These are phyloP conservation scores for Stictocephala bisonia DNA, from an alignment of 2,888 invertebrate genomes.

Conservation along the genomic window DNA sequence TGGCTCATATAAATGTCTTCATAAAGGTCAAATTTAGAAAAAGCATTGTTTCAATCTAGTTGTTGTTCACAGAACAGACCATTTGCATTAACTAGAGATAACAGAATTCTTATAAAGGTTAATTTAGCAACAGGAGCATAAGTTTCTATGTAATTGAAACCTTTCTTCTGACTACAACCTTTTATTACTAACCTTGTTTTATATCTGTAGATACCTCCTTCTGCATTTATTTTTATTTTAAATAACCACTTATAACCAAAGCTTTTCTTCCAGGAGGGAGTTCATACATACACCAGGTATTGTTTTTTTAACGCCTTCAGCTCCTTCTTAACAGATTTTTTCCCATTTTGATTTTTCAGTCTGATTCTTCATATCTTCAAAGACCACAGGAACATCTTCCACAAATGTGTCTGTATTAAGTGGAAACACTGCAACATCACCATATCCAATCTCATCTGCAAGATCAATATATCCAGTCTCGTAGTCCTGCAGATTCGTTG, in stretches of 20 bases:
- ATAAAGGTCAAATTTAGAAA: constrained; percentile 58
- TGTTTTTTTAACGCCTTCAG: constrained; percentile 46
- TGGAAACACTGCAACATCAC: not conserved
- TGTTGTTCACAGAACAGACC: constrained; percentile 56
- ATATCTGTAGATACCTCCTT: too few species aligned
- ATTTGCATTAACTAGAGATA: constrained; percentile 55
- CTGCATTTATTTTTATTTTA: constrained; percentile 52
- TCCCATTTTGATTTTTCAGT: constrained; percentile 47
- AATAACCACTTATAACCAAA: constrained; percentile 55
- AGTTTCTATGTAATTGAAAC: constrained; percentile 58
- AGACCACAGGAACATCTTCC: not conserved
- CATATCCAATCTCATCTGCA: too few species aligned
- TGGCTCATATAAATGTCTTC: constrained; percentile 58
- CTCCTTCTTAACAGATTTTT: constrained; percentile 53
- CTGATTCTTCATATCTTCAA: not conserved
- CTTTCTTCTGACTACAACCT: constrained; percentile 56
- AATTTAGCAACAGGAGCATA: constrained; percentile 60
- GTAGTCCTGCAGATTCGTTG: not conserved
- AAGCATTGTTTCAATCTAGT: constrained; percentile 59
- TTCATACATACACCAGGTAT: constrained; percentile 51
- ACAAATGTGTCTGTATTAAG: too few species aligned
- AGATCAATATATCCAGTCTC: not conserved
- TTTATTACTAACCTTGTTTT: constrained; percentile 57
- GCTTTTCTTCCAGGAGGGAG: constrained; percentile 48
- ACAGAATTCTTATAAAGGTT: constrained; percentile 54